Percentiles rank a stretch among this genome's conserved stretches.
Conservation (phyloP, 2,797 vertebrate species). For the Rhynchonycteris naso region DNA sequence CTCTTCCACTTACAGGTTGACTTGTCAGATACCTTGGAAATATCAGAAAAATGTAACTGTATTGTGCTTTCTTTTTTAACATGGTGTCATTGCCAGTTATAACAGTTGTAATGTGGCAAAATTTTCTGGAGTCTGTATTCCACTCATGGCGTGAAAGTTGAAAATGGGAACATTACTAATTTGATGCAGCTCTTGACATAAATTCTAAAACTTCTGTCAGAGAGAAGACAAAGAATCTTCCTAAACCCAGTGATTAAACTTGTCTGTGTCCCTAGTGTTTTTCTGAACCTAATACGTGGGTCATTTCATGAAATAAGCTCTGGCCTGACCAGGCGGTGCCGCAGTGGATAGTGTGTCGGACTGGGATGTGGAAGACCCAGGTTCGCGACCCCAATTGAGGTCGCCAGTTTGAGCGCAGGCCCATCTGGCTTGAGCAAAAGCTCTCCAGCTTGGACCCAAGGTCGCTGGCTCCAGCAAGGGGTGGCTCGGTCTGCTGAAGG, state of each 20-base stretch:
- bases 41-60: not conserved
- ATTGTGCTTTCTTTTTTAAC: not conserved
- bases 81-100: not conserved
- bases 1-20: not conserved
- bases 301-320: not conserved
- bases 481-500: too few species aligned
- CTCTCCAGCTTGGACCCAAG: too few species aligned
- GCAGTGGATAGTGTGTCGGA: too few species aligned
- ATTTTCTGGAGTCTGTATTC: not conserved
- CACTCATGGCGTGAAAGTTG: not conserved
- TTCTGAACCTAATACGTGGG: not conserved
- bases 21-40: not conserved
- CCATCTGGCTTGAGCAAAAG: too few species aligned
- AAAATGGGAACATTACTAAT: not conserved
- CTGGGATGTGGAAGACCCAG: too few species aligned
- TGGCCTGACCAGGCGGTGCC: too few species aligned
- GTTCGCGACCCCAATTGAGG: too few species aligned
- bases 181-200: not conserved
- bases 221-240: not conserved
- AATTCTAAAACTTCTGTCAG: not conserved
- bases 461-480: too few species aligned
- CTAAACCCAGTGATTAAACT: not conserved
- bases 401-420: too few species aligned
- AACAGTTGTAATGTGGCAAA: not conserved
- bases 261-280: not conserved